Base-by-base conservation (phyloP, 2,797 vertebrate genomes). In the Orestias chungarensis region DNA sequence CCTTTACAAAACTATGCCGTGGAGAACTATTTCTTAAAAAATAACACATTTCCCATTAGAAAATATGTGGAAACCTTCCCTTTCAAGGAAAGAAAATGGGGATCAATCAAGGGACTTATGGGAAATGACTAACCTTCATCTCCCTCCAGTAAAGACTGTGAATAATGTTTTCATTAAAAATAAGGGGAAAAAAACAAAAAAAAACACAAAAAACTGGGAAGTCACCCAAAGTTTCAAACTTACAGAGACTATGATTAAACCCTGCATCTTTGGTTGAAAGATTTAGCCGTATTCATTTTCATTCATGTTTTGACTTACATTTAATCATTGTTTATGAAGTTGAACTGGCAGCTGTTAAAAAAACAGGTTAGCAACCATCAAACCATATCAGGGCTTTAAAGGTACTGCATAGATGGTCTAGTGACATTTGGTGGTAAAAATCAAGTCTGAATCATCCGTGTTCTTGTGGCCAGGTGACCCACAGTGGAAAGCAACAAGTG, bases 61-160 rank as follows among this genome's bases (percentile, higher is more conserved):
- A 69, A 78, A 55, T 69, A 52, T 83, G 75, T 62, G 44, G 66
- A n/a, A 40, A 65, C n/a, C 61, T 57, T 59, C 65, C 59, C n/a
- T 15, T 54, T 54, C 7, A 10, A n/a, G 33, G 46, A 62, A 69
- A 29, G 1, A 46, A 54, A 42, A 7, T n/a, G 1, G n/a, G 54
- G 57, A 73, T 70, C 67, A 69, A 47, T 70, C 27, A 74, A 33
- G 17, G 40, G 70, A 20, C 50, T 62, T 23, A 14, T n/a, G 68
- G 33, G 15, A 78, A 75, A 57, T 38, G 25, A 44, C 10, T 25
- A 17, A 59, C 38, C 1, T 59, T 0, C 1, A 20, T 12, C 27
- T 54, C 52, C 25, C n/a, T 54, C 52, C 25, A 10, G 1, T 14
- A 6, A 6, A 42, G n/a, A 15, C 4, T 11, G 6, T 1, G 29